A percentile compares a stretch with the other conserved stretches of the same genome.
Conservation (phyloP, 2,797 vertebrate genomes). For the Hydrophis major region DNA sequence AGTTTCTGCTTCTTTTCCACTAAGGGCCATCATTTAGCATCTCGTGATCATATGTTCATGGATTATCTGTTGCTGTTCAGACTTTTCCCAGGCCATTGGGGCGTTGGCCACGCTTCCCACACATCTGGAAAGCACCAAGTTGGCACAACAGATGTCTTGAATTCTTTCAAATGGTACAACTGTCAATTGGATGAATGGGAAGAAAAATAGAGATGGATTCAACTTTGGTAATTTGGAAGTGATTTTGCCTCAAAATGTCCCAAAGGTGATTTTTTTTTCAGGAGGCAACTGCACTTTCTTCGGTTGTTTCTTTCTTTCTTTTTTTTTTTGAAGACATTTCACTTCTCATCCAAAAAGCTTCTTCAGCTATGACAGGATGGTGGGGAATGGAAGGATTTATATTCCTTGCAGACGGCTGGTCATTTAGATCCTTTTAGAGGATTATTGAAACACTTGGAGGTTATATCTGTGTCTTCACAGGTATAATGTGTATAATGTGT, state of each 20-base stretch:
- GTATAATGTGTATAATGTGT: no score
- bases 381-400: no score
- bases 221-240: neutral
- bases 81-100: neutral
- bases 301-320: no score
- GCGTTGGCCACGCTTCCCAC: neutral
- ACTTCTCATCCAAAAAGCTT: no score
- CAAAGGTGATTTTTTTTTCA: no score
- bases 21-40: neutral
- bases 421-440: no score
- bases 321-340: no score
- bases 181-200: neutral
- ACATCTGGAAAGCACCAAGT: neutral
- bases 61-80: neutral
- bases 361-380: no score
- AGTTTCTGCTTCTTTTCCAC: neutral
- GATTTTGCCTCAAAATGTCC: neutral
- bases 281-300: no score
- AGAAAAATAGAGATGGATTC: neutral
- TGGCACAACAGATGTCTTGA: neutral
- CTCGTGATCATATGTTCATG: neutral
- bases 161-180: neutral
- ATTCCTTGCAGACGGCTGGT: no score
- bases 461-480: no score
- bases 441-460: no score